Conservation (phyloP, 23 tunicate genomes). For the Ciona savignyi region DNA sequence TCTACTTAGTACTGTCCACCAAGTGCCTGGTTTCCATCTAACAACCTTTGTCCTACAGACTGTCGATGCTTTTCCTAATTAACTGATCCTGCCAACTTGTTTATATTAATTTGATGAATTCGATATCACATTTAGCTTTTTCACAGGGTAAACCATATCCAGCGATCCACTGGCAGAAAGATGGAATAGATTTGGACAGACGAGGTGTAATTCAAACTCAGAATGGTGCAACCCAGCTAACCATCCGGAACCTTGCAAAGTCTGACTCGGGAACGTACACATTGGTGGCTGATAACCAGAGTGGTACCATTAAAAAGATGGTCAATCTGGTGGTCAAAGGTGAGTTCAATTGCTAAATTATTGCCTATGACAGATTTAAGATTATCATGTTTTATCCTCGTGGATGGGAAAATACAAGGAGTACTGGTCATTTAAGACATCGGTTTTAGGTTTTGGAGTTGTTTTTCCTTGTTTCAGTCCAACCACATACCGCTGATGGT, state of each 20-base stretch:
- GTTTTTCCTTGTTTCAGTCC: no score
- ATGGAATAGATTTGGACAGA: slow-evolving; percentile 68
- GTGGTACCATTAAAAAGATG: slow-evolving; percentile 48
- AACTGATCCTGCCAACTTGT: not conserved
- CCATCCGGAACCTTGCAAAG: slow-evolving; percentile 72
- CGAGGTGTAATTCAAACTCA: slow-evolving; percentile 57
- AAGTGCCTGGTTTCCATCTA: no score
- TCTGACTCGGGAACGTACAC: slow-evolving; percentile 65
- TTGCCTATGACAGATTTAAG: no score
- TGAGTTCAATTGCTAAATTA: no score
- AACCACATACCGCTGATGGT: no score
- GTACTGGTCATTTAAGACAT: no score
- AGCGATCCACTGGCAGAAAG: slow-evolving; percentile 62
- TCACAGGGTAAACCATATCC: slow-evolving; percentile 89
- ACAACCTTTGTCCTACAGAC: no score
- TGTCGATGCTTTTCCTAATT: no score
- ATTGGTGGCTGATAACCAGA: slow-evolving; percentile 54
- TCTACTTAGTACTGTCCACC: no score
- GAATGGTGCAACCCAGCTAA: slow-evolving; percentile 70
- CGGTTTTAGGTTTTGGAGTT: no score
- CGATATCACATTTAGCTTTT: not conserved
- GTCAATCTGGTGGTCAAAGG: slow-evolving; percentile 63
- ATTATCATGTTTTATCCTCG: no score
- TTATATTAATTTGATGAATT: not conserved
- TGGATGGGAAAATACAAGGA: no score